Evolutionary conservation across 2,888 invertebrate species (phyloP).

Genomic region (Ceratothoa steindachneri): DNA sequence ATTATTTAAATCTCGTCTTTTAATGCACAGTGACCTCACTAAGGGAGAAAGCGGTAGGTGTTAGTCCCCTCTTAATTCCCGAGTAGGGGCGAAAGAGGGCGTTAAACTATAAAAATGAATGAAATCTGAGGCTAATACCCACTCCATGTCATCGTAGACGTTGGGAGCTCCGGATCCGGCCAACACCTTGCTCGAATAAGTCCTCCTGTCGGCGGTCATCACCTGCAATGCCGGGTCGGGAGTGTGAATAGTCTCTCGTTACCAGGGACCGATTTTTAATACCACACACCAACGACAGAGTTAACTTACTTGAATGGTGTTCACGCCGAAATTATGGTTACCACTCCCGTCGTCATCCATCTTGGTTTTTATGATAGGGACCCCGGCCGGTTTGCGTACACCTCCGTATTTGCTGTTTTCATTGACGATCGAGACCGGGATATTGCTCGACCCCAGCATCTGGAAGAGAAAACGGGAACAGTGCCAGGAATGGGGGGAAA

Average conservation of each 20-base stretch:
- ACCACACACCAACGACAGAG: not conserved
- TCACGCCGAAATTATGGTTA: constrained; percentile 66
- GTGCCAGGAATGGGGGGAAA: no score
- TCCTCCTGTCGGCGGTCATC: constrained; percentile 84
- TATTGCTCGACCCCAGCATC: constrained; percentile 30
- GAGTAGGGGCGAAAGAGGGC: no score
- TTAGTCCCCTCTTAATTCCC: no score
- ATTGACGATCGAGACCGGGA: constrained; percentile 58
- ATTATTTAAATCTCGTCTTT: no score
- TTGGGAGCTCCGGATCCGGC: constrained; percentile 32
- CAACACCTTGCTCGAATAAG: constrained; percentile 58
- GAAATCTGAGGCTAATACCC: constrained; percentile 6
- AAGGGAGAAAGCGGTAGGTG: no score
- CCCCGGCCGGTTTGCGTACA: constrained; percentile 53
- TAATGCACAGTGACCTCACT: no score
- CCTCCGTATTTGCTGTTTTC: constrained; percentile 65
- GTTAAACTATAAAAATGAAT: not conserved
- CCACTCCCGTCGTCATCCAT: not conserved
- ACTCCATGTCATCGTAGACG: constrained; percentile 46
- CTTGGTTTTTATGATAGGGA: constrained; percentile 49
- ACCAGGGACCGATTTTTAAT: no score
- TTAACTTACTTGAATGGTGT: constrained; percentile 69
- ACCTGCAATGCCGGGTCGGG: constrained; percentile 54
- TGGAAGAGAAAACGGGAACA: no score
- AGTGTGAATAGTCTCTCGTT: not conserved